Evolutionary conservation across 2,113 vertebrate species (phyloP).

Genomic region (Synchiropus splendidus): DNA sequence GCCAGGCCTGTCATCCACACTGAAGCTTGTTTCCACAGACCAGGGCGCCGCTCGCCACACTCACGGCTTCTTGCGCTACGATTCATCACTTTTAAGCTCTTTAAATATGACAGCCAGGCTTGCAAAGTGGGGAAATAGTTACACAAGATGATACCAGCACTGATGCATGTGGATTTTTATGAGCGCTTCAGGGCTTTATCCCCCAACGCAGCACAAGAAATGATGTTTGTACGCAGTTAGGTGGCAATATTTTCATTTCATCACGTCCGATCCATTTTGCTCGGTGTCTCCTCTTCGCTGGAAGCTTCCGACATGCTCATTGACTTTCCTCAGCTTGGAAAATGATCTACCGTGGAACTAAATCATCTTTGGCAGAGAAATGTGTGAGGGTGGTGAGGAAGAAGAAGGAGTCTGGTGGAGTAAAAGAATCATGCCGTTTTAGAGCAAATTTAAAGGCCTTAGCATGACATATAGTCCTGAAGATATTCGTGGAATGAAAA

Average conservation of each 20-base stretch:
- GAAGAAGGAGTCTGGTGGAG: no score
- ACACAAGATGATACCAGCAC: not conserved
- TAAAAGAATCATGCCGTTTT: no score
- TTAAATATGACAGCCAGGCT: conserved; percentile 26
- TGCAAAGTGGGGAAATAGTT: conserved; percentile 9
- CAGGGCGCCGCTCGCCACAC: conserved; percentile 38
- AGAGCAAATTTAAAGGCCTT: no score
- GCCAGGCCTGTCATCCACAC: conserved; percentile 65
- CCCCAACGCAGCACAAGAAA: not conserved
- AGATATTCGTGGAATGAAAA: no score
- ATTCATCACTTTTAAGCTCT: conserved; percentile 42
- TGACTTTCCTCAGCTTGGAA: no score
- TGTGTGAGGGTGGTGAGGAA: conserved; percentile 10
- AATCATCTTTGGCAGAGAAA: no score
- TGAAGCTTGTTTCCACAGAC: conserved; percentile 62
- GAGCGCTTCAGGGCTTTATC: not conserved
- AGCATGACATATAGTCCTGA: no score
- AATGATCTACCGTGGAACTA: no score
- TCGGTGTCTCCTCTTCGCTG: no score
- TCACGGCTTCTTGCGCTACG: conserved; percentile 45
- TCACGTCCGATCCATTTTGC: not conserved
- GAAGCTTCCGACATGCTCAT: no score
- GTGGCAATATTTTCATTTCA: not conserved
- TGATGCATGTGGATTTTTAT: conserved; percentile 1
- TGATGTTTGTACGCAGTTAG: not conserved